Evolutionary conservation across 2,888 invertebrate species (phyloP), one percentile per base, ranked within the genome.

Genomic region (Caenorhabditis becei): DNA sequence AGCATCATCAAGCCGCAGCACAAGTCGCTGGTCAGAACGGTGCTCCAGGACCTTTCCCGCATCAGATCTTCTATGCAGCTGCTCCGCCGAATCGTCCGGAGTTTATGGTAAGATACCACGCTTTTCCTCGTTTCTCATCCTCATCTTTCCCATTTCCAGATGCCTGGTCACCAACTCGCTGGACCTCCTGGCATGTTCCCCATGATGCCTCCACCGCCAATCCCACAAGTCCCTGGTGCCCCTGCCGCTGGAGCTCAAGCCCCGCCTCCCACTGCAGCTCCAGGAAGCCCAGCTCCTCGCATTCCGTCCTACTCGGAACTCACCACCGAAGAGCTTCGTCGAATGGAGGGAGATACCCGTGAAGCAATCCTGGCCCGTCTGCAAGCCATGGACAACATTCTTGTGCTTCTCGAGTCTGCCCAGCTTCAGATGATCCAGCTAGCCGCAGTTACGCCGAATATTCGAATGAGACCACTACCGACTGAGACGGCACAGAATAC

Each of bases 391-490:
- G 94, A 94, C 78, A 95, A 96, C 92, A 95, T 96, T 86, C 95
- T 96, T 93, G 93, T 95, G 1, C 94, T 99, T 92, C 92, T 99
- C 87, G 97, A 98, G 92, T 96, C 97, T 51, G 96, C 97, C 2
- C 95, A 95, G 79, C 93, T 96, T 61, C 79, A 84, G 69, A 86
- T 84, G 85, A 77, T 74, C 26, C 83, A 83, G 28, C 8, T 80
- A 20, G 53, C 63, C 16, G 18, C 54, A 2, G 20, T 79, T 14
- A 53, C 58, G 11, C 78, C 78, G 16, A 20, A 26, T n/a, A 49
- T 47, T 2, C 69, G 18, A 32, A 59, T 49, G 58, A 47, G 20
- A 37, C 20, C 47, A 28, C 7, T 14, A 5, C 56, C 18, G 26
- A 7, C 56, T 8, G 5, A 1, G 5, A 3, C 28, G 23, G 11